These are phyloP conservation scores for Zaprionus davidi DNA, from an alignment of 1,140 invertebrate genomes.

Conservation along the genomic window DNA sequence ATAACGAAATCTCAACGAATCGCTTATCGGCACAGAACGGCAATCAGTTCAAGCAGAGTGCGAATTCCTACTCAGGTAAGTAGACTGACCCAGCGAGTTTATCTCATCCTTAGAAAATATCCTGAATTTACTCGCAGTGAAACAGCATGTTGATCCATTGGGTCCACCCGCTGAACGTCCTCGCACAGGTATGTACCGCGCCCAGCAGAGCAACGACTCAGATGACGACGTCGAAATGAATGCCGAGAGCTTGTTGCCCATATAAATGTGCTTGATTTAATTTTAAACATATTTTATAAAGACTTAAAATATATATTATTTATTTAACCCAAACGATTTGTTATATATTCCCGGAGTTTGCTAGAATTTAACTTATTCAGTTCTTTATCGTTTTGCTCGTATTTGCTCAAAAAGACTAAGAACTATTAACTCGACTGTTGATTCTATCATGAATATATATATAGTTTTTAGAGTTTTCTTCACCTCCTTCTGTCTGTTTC, in stretches of 20 bases:
- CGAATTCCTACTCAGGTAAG: constrained; percentile 35
- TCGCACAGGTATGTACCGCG: constrained; percentile 88
- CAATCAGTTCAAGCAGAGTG: constrained; percentile 46
- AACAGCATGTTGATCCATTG: constrained; percentile 89
- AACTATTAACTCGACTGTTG: too few species aligned
- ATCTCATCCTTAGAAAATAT: background rate
- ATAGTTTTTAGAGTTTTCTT: too few species aligned
- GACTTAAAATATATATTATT: too few species aligned
- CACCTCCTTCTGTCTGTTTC: too few species aligned
- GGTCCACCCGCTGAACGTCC: constrained; percentile 90
- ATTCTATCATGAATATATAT: too few species aligned
- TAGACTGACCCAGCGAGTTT: background rate
- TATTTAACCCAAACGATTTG: too few species aligned
- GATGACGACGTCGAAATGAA: constrained; percentile 92
- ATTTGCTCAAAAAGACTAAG: too few species aligned
- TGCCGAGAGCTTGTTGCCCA: constrained; percentile 92
- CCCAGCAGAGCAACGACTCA: constrained; percentile 89
- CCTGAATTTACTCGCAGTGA: constrained; percentile 31
- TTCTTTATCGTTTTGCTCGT: too few species aligned
- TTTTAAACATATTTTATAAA: too few species aligned
- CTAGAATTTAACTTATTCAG: too few species aligned
- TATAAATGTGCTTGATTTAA: constrained; percentile 40
- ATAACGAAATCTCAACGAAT: constrained; percentile 40
- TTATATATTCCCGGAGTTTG: too few species aligned
- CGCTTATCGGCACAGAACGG: constrained; percentile 34